A percentile compares a stretch with the other conserved stretches of the same genome.
Conservation (phyloP, 35 echinoderm and acorn worm genomes). For the Holothuria glaberrima region DNA sequence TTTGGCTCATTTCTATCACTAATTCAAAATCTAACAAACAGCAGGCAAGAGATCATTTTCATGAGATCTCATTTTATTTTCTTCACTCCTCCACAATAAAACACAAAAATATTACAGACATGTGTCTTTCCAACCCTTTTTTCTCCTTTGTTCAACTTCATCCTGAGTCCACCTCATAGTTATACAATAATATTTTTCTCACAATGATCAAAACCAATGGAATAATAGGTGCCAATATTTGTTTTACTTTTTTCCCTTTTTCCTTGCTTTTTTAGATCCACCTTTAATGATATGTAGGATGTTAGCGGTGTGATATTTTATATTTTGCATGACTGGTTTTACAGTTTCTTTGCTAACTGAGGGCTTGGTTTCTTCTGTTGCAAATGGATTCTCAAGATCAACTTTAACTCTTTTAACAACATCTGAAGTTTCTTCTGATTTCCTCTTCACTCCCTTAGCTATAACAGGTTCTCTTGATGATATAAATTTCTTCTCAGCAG, state of each 20-base stretch:
- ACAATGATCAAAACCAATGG: too few species aligned
- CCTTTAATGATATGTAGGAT: slow-evolving; percentile 33
- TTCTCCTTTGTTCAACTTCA: not conserved
- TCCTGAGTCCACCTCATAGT: not conserved
- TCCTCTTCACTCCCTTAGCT: not conserved
- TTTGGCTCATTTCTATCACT: too few species aligned
- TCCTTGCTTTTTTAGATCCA: not conserved
- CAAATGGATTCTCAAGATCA: slow-evolving; percentile 24
- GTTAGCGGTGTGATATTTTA: slow-evolving; percentile 42
- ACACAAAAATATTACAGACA: too few species aligned
- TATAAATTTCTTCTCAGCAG: not conserved
- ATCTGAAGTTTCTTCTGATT: not conserved
- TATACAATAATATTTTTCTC: not conserved
- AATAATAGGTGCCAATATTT: not conserved
- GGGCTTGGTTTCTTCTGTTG: not conserved
- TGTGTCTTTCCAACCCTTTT: too few species aligned
- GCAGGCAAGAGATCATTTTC: too few species aligned
- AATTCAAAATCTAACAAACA: too few species aligned
- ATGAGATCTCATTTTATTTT: too few species aligned
- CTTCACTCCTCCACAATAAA: too few species aligned
- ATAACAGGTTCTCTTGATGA: not conserved
- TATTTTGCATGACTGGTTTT: not conserved
- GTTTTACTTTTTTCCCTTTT: slow-evolving; percentile 7
- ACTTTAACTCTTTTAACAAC: not conserved
- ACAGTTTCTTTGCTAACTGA: not conserved